phyloP scores from a whole-genome alignment of 1,140 invertebrate genomes.

The Hormaphis cornu region DNA sequence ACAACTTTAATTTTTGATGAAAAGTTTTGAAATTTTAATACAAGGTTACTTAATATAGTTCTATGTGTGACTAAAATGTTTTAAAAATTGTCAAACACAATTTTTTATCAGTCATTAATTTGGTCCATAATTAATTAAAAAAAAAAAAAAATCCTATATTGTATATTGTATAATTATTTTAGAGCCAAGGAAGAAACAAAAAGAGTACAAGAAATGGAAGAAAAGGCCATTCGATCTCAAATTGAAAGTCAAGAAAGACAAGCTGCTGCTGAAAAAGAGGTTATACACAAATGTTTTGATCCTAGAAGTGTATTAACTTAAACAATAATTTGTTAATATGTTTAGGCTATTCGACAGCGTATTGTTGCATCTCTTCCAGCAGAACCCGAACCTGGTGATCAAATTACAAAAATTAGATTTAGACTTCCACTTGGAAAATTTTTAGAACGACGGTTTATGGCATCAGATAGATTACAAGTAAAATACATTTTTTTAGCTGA shows the following conservation, averaged over 20 bases:
- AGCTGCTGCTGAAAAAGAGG: conserved; percentile 37
- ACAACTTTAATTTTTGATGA: no score
- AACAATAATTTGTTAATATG: neutral
- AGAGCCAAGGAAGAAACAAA: conserved; percentile 79
- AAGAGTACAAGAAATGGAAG: conserved; percentile 59
- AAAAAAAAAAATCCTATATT: conserved; percentile 8
- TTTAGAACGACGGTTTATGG: conserved; percentile 63
- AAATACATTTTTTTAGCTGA: neutral
- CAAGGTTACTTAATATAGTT: no score
- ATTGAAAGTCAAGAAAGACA: conserved; percentile 49
- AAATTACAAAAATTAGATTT: conserved; percentile 64
- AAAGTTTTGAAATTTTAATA: no score
- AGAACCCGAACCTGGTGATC: conserved; percentile 49
- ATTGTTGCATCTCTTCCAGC: conserved; percentile 51
- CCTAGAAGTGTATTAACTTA: no score
- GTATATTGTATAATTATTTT: conserved; percentile 36
- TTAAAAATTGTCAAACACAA: no score
- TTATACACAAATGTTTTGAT: conserved; percentile 1
- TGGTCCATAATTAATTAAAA: neutral
- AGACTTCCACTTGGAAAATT: conserved; percentile 63
- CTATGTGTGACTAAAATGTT: no score
- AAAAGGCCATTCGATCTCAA: conserved; percentile 48
- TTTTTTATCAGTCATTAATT: no score
- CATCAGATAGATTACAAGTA: conserved; percentile 55
- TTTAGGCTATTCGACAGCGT: conserved; percentile 22